Evolutionary conservation across 1,140 invertebrate species (phyloP).

Genomic region (Eupristina koningsbergeri): DNA sequence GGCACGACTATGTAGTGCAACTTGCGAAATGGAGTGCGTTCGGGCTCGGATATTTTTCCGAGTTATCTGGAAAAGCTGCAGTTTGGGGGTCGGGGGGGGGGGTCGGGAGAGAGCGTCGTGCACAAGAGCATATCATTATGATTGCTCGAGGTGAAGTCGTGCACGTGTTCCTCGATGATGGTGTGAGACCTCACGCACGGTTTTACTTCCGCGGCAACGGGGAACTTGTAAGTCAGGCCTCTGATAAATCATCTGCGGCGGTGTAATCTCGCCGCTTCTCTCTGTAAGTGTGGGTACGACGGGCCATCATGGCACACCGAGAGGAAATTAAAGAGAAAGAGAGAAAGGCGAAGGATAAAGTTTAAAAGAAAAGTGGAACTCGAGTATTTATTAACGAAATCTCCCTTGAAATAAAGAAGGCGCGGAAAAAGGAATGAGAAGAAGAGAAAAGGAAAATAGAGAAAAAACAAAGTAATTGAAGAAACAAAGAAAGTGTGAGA

Average conservation of each 20-base stretch:
- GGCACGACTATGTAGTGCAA: not conserved
- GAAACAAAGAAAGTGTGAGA: conserved; percentile 48
- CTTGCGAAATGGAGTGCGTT: not conserved
- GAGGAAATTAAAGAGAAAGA: conserved; percentile 60
- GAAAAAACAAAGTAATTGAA: not conserved
- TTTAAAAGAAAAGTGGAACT: conserved; percentile 23
- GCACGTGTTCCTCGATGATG: conserved; percentile 36
- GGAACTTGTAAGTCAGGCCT: conserved; percentile 45
- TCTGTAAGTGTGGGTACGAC: not conserved
- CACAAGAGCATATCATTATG: conserved; percentile 23
- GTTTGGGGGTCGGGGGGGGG: not conserved
- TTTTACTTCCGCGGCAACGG: not conserved
- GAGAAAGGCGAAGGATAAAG: conserved; percentile 42
- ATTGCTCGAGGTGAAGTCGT: conserved; percentile 16
- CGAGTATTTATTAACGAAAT: conserved; percentile 52
- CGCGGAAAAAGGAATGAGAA: conserved; percentile 39
- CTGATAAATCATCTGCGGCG: conserved; percentile 50
- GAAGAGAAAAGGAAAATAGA: not conserved
- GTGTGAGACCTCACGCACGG: not conserved
- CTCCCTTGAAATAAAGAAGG: conserved; percentile 53
- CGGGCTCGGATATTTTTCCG: not conserved
- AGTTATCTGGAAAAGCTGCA: not conserved
- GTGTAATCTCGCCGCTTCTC: conserved; percentile 37
- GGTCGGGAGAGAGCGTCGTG: conserved; percentile 18
- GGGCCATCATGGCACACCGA: conserved; percentile 44